Evolutionary conservation across 2,888 invertebrate species (phyloP), one percentile per base, ranked within the genome.

Genomic region (Galerucella pusilla): DNA sequence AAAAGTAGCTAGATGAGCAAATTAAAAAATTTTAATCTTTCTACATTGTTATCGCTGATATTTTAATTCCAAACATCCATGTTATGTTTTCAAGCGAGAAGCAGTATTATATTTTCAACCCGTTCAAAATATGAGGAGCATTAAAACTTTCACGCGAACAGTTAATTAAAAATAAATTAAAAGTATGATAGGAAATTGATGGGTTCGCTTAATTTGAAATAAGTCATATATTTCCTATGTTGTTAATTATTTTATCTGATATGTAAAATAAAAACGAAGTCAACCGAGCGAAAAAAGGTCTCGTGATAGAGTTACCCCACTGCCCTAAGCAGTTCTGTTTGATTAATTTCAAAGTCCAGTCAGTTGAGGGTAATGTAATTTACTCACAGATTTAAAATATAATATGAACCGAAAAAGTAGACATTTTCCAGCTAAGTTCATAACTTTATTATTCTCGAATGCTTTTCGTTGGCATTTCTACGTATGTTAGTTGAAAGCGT

Each of bases 321-420:
- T 69, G 69, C 69, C 69, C 69, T 11, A 35, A 69, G 69, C 69
- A 69, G 60, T 69, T 69, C 20, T 69, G 69, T 69, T 69, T 69
- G 69, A 69, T 69, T 69, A 69, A 68, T 68, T 68, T 68, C 59
- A 68, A 60, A 69, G 61, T 61, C 69, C 69, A 69, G 61, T 61
- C 61, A 69, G 14, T 35, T 69, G 49, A 69, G 28, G 49, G 28
- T 69, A 28, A 69, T 61, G 69, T 61, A 69, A 69, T 69, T 69
- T 63, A 28, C 46, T 69, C 69, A 69, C 61, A 61, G 63, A 69
- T 69, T 69, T 61, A 54, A 69, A 69, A 61, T 69, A 69, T 69
- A 60, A 61, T 69, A 61, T 69, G 25, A 49, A 11, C 25, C 11
- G 28, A 46, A 49, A 46, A 49, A 61, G 68, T 69, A 49, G 60